phyloP scores from a whole-genome alignment of 2,797 vertebrate species.

The Alectoris magna region DNA sequence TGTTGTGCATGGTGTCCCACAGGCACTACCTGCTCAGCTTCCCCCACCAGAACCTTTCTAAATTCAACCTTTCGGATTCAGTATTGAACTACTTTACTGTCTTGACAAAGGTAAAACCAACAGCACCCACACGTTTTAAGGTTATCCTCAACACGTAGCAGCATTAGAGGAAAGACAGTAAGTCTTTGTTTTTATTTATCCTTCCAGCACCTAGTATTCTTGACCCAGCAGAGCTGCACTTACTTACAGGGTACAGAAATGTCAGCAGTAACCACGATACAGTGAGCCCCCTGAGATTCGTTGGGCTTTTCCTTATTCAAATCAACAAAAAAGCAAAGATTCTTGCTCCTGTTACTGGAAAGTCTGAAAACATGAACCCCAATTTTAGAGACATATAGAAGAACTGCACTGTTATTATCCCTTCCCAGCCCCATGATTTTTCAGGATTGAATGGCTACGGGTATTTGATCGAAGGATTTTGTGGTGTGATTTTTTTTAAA shows the following conservation, averaged over 20 bases:
- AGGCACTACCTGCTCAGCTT: background rate
- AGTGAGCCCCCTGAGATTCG: background rate
- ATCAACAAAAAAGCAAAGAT: background rate
- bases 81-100: background rate
- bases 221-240: background rate
- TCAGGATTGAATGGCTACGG: background rate
- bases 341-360: background rate
- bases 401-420: background rate
- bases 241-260: background rate
- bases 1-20: fast-evolving
- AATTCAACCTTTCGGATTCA: background rate
- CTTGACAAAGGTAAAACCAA: background rate
- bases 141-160: background rate
- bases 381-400: background rate
- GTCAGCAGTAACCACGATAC: background rate
- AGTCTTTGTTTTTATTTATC: background rate
- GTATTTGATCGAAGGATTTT: background rate
- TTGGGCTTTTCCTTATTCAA: background rate
- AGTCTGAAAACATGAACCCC: background rate
- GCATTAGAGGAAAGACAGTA: background rate
- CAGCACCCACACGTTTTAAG: background rate
- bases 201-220: background rate
- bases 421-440: background rate
- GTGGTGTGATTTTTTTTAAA: background rate
- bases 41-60: fast-evolving